Evolutionary conservation across 2,888 invertebrate genomes (phyloP).

Genomic region (Polia nebulosa): DNA sequence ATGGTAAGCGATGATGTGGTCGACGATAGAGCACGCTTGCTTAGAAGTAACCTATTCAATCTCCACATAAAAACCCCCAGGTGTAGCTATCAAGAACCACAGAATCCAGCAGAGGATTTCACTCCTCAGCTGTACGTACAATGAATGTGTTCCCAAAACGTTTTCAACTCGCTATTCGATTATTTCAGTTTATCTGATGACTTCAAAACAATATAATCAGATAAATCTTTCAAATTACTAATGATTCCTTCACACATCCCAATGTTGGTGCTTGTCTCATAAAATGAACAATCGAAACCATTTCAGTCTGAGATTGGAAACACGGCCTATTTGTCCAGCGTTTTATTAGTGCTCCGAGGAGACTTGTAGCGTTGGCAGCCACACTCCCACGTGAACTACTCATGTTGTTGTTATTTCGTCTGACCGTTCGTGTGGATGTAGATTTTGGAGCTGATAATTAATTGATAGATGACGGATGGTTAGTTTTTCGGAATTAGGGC

Average conservation of each 20-base stretch:
- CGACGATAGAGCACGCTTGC: no score
- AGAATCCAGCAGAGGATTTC: no score
- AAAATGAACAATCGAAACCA: constrained; percentile 51
- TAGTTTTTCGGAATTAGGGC: neutral
- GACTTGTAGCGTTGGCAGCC: constrained; percentile 47
- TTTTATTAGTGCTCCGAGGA: constrained; percentile 60
- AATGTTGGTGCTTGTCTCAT: constrained; percentile 27
- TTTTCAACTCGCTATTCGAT: no score
- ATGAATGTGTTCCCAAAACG: no score
- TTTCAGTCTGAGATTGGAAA: constrained; percentile 49
- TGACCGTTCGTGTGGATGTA: constrained; percentile 13
- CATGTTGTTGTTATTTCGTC: constrained; percentile 36
- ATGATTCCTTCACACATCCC: constrained; percentile 42
- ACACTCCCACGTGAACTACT: constrained; percentile 59
- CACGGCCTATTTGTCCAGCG: constrained; percentile 60
- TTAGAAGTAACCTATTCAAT: no score
- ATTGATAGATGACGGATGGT: neutral
- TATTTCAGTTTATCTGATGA: neutral
- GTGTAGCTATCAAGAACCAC: no score
- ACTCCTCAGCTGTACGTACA: no score
- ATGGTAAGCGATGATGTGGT: no score
- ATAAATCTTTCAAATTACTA: constrained; percentile 38
- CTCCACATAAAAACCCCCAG: no score
- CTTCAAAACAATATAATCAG: neutral
- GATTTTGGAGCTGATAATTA: no score